A percentile compares a stretch with the other conserved stretches of the same genome.
These are phyloP conservation scores for Rhimphoctona megacephalus DNA, from an alignment of 2,888 invertebrate genomes.

Conservation along the genomic window DNA sequence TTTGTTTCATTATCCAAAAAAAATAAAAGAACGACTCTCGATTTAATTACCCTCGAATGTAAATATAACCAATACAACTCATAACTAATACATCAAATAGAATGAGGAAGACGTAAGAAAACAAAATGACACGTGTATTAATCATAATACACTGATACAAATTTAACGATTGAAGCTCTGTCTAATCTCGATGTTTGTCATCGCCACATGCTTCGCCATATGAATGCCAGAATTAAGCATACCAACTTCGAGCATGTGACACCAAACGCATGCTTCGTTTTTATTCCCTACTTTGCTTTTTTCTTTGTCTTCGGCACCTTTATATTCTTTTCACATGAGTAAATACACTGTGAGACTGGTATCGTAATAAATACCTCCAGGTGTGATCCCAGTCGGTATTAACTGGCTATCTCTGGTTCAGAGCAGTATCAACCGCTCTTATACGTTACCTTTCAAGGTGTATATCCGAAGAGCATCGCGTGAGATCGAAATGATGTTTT, in stretches of 20 bases:
- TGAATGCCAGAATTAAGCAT: not conserved
- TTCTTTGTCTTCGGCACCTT: slow-evolving; percentile 11
- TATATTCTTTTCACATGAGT: slow-evolving; percentile 34
- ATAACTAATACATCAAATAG: not conserved
- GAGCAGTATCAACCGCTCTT: slow-evolving; percentile 63
- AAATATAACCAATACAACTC: not conserved
- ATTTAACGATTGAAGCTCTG: not conserved
- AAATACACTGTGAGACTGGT: slow-evolving; percentile 16
- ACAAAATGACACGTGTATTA: not conserved
- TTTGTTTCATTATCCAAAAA: not conserved
- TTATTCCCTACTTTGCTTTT: not conserved
- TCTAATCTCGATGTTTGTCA: not conserved
- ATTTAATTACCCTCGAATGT: not conserved
- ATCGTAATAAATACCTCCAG: slow-evolving; percentile 49
- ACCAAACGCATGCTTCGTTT: not conserved
- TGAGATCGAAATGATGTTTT: not conserved
- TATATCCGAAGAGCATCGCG: slow-evolving; percentile 2
- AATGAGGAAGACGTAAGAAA: not conserved
- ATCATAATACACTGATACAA: not conserved
- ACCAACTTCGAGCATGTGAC: not conserved
- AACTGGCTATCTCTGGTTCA: slow-evolving; percentile 75
- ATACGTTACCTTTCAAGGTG: not conserved
- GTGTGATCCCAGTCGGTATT: slow-evolving; percentile 65
- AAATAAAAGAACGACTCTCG: not conserved
- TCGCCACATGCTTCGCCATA: not conserved